Conservation (phyloP, 2,888 invertebrate genomes). For the Eristalis intricaria region DNA sequence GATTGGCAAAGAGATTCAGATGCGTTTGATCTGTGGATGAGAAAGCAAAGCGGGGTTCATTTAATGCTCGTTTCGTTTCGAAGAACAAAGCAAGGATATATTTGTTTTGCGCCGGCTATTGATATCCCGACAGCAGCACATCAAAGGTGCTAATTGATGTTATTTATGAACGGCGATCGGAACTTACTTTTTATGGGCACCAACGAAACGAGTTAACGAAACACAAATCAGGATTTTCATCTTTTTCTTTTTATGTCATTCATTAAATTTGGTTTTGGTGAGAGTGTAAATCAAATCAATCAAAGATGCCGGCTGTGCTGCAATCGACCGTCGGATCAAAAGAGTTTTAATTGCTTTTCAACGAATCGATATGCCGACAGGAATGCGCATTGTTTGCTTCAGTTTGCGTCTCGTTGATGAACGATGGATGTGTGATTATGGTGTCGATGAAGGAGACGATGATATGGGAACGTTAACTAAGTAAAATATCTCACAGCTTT, state of each 20-base stretch:
- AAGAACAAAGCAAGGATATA: conserved; percentile 49
- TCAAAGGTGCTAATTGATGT: conserved; percentile 69
- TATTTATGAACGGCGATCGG: conserved; percentile 49
- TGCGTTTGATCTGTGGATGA: conserved; percentile 89
- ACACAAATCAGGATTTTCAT: conserved; percentile 55
- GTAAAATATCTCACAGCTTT: not conserved
- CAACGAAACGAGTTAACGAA: conserved; percentile 54
- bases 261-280: conserved; percentile 54
- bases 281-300: conserved; percentile 65
- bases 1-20: conserved; percentile 93
- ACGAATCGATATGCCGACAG: conserved; percentile 53
- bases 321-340: conserved; percentile 67
- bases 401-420: not conserved
- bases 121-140: conserved; percentile 34
- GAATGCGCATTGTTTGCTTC: conserved; percentile 46
- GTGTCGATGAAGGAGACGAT: conserved; percentile 29
- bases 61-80: conserved; percentile 17
- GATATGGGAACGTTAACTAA: not conserved
- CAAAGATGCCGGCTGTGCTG: conserved; percentile 61
- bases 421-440: conserved; percentile 5
- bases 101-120: conserved; percentile 55
- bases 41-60: conserved; percentile 16
- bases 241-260: conserved; percentile 46
- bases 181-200: conserved; percentile 39
- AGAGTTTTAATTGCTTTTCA: conserved; percentile 70